Conservation (phyloP, 2,888 invertebrate genomes). For the Thymelicus lineola region DNA sequence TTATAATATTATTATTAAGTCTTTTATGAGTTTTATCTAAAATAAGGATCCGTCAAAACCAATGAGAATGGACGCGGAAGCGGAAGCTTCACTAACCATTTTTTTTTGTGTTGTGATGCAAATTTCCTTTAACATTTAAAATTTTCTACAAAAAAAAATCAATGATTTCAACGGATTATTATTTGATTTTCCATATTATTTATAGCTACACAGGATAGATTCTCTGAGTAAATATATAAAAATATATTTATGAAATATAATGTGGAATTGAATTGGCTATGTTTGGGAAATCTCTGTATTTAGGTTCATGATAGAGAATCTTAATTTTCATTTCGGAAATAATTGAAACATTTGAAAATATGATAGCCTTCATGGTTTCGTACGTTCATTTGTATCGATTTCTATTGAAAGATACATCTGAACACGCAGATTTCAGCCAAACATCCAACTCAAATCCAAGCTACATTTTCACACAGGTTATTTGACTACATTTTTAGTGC, state of each 20-base stretch:
- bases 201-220: background rate
- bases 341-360: too few species aligned
- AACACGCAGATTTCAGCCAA: too few species aligned
- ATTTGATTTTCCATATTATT: background rate
- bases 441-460: too few species aligned
- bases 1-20: conserved; percentile 7
- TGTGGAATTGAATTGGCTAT: background rate
- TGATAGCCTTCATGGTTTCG: too few species aligned
- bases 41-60: conserved; percentile 6
- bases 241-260: background rate
- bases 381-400: too few species aligned
- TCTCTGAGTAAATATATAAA: conserved; percentile 5
- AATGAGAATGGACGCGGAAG: background rate
- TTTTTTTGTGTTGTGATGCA: background rate
- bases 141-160: background rate
- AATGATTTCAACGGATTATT: conserved; percentile 3
- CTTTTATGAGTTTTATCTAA: conserved; percentile 13
- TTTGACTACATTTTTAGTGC: too few species aligned
- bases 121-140: background rate
- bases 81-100: background rate
- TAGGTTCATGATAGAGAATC: too few species aligned
- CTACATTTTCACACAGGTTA: too few species aligned
- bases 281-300: background rate
- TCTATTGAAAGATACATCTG: too few species aligned
- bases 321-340: too few species aligned